Conservation (phyloP, 1,140 invertebrate species). For the Pemphigus obesinymphae region DNA sequence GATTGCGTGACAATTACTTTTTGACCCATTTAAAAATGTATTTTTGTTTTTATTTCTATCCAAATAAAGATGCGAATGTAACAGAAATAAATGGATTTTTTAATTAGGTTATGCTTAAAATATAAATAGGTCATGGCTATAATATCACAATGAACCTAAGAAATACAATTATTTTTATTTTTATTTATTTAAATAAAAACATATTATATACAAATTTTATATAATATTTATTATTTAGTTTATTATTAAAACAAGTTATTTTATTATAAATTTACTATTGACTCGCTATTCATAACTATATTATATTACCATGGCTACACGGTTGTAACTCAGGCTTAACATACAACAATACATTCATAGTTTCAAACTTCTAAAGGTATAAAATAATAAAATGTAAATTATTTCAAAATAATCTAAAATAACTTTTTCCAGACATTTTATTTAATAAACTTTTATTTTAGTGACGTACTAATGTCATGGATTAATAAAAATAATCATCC, state of each 20-base stretch:
- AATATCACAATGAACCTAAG: too few relatives aligned
- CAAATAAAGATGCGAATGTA: not conserved
- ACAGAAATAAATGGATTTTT: not conserved
- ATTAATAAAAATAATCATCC: not conserved
- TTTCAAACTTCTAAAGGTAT: too few relatives aligned
- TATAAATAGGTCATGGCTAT: not conserved
- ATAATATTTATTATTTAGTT: too few relatives aligned
- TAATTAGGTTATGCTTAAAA: not conserved
- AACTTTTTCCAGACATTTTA: too few relatives aligned
- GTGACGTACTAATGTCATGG: conserved; percentile 11
- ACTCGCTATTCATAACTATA: not conserved
- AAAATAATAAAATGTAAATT: too few relatives aligned
- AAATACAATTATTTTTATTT: too few relatives aligned
- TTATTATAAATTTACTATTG: not conserved
- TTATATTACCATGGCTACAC: conserved; percentile 8
- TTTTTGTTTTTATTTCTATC: not conserved
- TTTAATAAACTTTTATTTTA: not conserved
- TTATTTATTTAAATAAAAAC: too few relatives aligned
- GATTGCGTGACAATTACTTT: conserved; percentile 31
- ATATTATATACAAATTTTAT: too few relatives aligned
- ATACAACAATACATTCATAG: not conserved
- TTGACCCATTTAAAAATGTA: not conserved
- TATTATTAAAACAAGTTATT: not conserved
- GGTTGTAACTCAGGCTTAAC: not conserved
- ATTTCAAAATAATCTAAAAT: too few relatives aligned